phyloP scores from a whole-genome alignment of 2,113 vertebrate genomes.

The Actenoides hombroni region DNA sequence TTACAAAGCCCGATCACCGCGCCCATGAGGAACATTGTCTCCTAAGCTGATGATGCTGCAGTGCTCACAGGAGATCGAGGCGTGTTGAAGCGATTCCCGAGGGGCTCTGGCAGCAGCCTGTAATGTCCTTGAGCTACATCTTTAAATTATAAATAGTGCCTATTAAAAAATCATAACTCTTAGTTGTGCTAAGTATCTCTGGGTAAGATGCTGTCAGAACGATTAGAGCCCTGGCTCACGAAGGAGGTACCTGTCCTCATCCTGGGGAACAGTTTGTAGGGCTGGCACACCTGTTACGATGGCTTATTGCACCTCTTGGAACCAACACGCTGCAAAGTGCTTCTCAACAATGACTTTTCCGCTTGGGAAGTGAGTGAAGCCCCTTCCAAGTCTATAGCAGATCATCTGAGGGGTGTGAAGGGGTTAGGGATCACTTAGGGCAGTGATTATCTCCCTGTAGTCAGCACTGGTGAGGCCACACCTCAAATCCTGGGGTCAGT shows the following conservation, averaged over 20 bases:
- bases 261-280: neutral
- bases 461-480: neutral
- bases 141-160: slow-evolving; percentile 17
- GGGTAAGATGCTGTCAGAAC: neutral
- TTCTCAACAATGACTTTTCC: neutral
- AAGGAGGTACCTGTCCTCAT: neutral
- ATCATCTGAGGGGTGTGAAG: neutral
- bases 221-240: neutral
- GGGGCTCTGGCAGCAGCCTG: neutral
- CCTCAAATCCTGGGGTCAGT: neutral
- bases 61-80: too few species aligned
- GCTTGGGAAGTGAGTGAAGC: neutral
- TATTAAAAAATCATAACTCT: slow-evolving; percentile 17
- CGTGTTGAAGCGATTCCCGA: too few species aligned
- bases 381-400: neutral
- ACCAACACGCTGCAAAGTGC: neutral
- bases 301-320: neutral
- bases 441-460: neutral
- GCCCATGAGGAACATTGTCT: too few species aligned
- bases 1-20: too few species aligned
- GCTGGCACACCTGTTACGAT: neutral
- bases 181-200: neutral
- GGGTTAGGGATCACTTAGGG: neutral
- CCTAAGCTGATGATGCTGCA: too few species aligned
- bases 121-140: neutral